Conservation (phyloP, 2,797 vertebrate genomes). For the Hippocampus kuda region DNA sequence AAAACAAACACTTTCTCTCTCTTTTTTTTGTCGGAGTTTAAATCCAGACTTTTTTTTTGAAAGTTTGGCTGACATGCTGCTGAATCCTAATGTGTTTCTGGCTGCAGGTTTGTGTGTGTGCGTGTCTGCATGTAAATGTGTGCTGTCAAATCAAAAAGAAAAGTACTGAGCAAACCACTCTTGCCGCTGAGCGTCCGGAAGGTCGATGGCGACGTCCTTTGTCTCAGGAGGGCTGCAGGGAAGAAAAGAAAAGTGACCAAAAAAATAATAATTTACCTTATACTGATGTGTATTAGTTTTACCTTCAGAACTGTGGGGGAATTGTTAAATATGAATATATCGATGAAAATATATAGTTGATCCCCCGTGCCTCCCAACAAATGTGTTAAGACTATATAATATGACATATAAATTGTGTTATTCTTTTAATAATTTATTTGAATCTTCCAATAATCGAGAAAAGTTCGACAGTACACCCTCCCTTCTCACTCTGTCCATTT, state of each 20-base stretch:
- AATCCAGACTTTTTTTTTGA: conserved; percentile 14
- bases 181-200: conserved; percentile 88
- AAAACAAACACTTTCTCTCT: conserved; percentile 10
- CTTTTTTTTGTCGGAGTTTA: conserved; percentile 30
- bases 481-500: too few species aligned
- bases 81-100: conserved; percentile 45
- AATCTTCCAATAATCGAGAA: too few species aligned
- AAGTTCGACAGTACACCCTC: too few species aligned
- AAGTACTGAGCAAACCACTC: conserved; percentile 99
- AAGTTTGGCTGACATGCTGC: conserved; percentile 78
- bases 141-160: conserved; percentile 81
- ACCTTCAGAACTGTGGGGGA: too few species aligned
- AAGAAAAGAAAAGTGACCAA: not conserved
- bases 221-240: conserved; percentile 88
- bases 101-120: conserved; percentile 42
- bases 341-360: too few species aligned
- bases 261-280: not conserved
- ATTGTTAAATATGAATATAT: too few species aligned
- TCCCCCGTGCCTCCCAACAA: too few species aligned
- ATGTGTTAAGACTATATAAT: too few species aligned
- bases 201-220: conserved; percentile 79
- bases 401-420: too few species aligned
- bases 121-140: conserved; percentile 47
- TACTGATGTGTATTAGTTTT: not conserved
- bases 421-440: too few species aligned